Evolutionary conservation across 2,797 vertebrate species (phyloP), one percentile per base, ranked within the genome.

Genomic region (Pseudochromis fuscus): DNA sequence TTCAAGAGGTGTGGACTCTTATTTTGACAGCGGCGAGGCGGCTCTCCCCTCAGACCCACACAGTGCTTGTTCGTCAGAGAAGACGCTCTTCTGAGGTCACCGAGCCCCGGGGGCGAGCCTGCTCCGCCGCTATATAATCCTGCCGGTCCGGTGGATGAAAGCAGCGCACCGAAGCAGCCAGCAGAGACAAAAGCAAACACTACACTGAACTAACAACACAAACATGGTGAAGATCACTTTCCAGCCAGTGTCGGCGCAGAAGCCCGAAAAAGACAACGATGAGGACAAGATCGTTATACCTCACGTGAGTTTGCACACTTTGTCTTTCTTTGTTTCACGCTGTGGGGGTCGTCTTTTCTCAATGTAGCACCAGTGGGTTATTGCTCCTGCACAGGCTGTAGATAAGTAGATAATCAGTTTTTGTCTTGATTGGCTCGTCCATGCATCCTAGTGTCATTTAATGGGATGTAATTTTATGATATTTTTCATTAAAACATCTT

Each of bases 201-300:
- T n/a, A 79, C 68, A 75, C 23, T 35, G 46, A 74, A 15, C 62
- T 63, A 11, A 38, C 3, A 21, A 68, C 61, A 44, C 50, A 81
- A 88, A 79, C 57, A 97, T 97, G 96, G 96, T 96, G 93, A 96
- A 96, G 94, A 96, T 97, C 58, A 94, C 94, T 9, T 96, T 96
- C 83, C 95, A 95, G 84, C 70, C 93, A 10, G 93, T 94, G 6
- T 90, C 93, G 72, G 91, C 84, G 59, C 89, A 94, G 90, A 97
- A 96, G 87, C 87, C 83, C 3, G 95, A 96, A 62, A 96, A 96
- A 87, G 95, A 95, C 79, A 87, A 52, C 56, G 90, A 94, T 77
- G 91, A 37, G 78, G 84, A 86, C 72, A 91, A 96, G 87, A 92
- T 95, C 72, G 84, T 92, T 51, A 89, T 96, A 81, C 94, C 95